A percentile compares a stretch with the other conserved stretches of the same genome.
Evolutionary conservation across 2,888 invertebrate species (phyloP).

Genomic region (Conistra vaccinii): DNA sequence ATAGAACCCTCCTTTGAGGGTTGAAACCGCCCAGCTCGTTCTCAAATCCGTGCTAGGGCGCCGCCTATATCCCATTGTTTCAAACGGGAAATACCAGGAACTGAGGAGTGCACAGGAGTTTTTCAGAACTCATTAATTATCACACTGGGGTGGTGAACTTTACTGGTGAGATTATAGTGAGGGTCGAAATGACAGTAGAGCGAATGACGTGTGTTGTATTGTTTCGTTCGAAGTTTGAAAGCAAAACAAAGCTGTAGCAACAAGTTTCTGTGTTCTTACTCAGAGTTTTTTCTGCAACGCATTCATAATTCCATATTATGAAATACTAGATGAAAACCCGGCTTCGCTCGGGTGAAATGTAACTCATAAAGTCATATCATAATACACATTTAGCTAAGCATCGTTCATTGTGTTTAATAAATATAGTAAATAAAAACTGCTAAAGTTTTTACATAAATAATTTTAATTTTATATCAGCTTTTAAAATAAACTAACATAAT

Average conservation of each 20-base stretch:
- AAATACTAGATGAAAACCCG: no score
- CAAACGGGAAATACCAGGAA: constrained; percentile 82
- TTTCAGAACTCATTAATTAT: constrained; percentile 52
- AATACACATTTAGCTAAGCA: no score
- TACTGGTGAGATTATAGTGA: constrained; percentile 49
- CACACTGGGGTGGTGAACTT: constrained; percentile 68
- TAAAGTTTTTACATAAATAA: no score
- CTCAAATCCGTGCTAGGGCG: constrained; percentile 71
- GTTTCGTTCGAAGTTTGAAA: background rate
- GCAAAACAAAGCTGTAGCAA: constrained; percentile 13
- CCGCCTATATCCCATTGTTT: constrained; percentile 89
- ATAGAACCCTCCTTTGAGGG: constrained; percentile 35
- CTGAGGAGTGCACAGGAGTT: constrained; percentile 75
- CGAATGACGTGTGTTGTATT: background rate
- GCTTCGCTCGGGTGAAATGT: no score
- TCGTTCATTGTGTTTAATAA: no score
- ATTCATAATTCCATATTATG: no score
- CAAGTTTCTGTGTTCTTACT: background rate
- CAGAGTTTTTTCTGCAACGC: no score
- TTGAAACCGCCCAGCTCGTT: constrained; percentile 72
- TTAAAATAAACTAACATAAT: no score
- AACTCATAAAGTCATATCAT: no score
- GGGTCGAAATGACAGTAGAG: constrained; percentile 26
- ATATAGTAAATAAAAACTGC: no score
- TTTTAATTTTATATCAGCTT: no score